phyloP scores from a whole-genome alignment of 2,888 invertebrate species.

The Agriopis marginaria region DNA sequence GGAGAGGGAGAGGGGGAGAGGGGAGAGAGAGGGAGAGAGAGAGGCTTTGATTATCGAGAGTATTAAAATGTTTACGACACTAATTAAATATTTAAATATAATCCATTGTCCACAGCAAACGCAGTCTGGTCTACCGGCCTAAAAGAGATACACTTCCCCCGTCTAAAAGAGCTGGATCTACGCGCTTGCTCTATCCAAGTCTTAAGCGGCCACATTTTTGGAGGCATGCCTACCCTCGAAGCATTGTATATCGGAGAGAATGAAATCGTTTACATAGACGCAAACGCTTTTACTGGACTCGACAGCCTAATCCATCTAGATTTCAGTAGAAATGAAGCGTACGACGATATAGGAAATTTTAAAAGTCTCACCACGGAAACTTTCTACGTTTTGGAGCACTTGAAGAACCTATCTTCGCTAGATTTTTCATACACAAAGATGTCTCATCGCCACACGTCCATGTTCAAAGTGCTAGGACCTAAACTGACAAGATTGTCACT shows the following conservation, averaged over 20 bases:
- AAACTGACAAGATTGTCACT: slow-evolving; percentile 65
- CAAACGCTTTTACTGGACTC: slow-evolving; percentile 72
- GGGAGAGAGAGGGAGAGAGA: too few species aligned
- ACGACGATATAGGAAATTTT: slow-evolving; percentile 47
- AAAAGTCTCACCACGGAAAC: slow-evolving; percentile 51
- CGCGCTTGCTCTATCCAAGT: slow-evolving; percentile 83
- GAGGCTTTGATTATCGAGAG: too few species aligned
- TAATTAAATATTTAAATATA: background rate
- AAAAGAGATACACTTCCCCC: slow-evolving; percentile 57
- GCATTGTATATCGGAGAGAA: slow-evolving; percentile 85
- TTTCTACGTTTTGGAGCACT: slow-evolving; percentile 46
- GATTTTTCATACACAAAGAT: slow-evolving; percentile 69
- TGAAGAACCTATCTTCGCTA: slow-evolving; percentile 59
- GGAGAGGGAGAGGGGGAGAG: too few species aligned
- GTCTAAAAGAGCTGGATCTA: slow-evolving; percentile 84
- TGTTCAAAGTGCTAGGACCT: slow-evolving; percentile 53
- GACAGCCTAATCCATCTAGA: slow-evolving; percentile 80
- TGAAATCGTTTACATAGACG: slow-evolving; percentile 71
- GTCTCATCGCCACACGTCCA: slow-evolving; percentile 47
- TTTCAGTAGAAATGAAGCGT: slow-evolving; percentile 75
- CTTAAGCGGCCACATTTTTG: slow-evolving; percentile 73
- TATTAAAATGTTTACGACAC: background rate
- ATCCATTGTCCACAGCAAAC: slow-evolving; percentile 43
- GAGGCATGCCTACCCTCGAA: slow-evolving; percentile 73
- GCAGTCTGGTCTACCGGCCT: slow-evolving; percentile 66